A percentile compares a stretch with the other conserved stretches of the same genome.
Evolutionary conservation across 2,797 vertebrate species (phyloP).

Genomic region (Natrix natrix): DNA sequence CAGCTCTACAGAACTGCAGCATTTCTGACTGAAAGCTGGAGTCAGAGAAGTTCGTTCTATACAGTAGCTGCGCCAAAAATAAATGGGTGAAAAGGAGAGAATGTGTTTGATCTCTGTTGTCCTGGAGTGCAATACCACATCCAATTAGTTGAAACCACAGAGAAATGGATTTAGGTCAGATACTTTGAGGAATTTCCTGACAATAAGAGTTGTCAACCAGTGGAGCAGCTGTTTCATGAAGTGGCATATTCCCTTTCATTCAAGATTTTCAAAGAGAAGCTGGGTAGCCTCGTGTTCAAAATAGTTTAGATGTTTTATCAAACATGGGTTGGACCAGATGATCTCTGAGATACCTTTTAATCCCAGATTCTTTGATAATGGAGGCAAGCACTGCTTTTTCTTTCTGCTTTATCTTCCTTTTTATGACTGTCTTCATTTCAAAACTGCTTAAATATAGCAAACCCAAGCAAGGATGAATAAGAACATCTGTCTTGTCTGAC

Average conservation of each 20-base stretch:
- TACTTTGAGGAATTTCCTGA: not conserved
- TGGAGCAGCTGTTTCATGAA: not conserved
- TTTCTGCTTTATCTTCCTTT: not conserved
- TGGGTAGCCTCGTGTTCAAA: not conserved
- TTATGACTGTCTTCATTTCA: not conserved
- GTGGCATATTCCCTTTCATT: not conserved
- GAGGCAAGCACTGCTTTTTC: not conserved
- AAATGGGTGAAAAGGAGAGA: not conserved
- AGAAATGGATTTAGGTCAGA: not conserved
- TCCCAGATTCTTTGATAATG: not conserved
- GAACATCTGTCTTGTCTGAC: not conserved
- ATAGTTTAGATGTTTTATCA: not conserved
- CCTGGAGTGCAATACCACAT: not conserved
- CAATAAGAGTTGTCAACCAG: not conserved
- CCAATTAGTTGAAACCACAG: not conserved
- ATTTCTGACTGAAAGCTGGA: not conserved
- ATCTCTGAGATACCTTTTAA: not conserved
- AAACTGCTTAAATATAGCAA: not conserved
- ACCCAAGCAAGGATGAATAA: not conserved
- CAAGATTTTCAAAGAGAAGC: not conserved
- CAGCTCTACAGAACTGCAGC: not conserved
- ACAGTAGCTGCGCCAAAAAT: not conserved
- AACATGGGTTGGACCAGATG: not conserved
- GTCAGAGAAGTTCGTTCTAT: not conserved
- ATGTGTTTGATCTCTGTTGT: not conserved